Conservation (phyloP, 2,113 vertebrate genomes). For the Columbina picui region DNA sequence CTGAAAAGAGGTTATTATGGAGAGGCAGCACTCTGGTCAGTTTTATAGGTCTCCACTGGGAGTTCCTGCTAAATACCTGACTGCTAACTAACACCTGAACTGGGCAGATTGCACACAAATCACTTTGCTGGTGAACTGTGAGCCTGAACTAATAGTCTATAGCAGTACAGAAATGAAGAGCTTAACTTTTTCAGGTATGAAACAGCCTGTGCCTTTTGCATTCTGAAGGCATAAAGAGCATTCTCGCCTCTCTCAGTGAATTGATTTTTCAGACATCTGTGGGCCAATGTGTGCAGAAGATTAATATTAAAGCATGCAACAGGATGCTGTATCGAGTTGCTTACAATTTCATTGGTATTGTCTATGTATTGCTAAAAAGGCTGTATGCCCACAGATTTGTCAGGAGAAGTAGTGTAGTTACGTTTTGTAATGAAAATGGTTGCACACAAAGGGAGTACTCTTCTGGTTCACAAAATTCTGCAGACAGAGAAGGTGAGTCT, state of each 20-base stretch:
- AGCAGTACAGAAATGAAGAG: neutral
- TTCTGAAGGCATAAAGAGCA: neutral
- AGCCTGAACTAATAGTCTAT: neutral
- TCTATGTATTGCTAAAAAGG: neutral
- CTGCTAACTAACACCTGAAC: neutral
- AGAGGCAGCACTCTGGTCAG: neutral
- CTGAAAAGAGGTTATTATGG: conserved; percentile 36
- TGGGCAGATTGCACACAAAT: neutral
- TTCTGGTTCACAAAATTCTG: neutral
- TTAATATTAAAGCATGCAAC: neutral
- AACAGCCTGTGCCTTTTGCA: neutral
- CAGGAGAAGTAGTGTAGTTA: neutral
- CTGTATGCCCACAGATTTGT: neutral
- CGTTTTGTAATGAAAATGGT: neutral
- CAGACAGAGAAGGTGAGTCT: neutral
- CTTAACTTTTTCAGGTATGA: neutral
- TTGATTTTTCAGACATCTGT: neutral
- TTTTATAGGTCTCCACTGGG: conserved; percentile 18
- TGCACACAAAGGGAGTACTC: neutral
- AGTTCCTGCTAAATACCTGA: neutral
- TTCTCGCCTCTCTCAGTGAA: fast-evolving
- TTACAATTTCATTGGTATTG: neutral
- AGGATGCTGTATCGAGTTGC: neutral
- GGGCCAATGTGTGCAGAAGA: neutral
- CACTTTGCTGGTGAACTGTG: neutral